Conservation (phyloP, 2,797 vertebrate genomes). For the Coranthus polyacanthus region DNA sequence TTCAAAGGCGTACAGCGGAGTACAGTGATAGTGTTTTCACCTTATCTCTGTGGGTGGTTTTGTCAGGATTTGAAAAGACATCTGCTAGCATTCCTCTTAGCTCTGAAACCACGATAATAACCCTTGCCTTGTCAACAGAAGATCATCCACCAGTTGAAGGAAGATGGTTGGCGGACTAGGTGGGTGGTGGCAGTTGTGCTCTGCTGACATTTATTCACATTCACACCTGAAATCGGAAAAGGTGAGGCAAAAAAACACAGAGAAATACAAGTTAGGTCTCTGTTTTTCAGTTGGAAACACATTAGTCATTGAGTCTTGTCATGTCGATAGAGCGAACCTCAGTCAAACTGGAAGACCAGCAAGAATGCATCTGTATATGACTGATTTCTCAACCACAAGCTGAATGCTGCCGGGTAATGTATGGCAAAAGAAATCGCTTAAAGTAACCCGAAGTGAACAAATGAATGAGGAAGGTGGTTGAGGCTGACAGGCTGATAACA, state of each 20-base stretch:
- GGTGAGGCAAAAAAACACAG: constrained; percentile 15
- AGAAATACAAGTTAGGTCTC: constrained; percentile 20
- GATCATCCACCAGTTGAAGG: constrained; percentile 67
- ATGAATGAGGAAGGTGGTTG: constrained; percentile 7
- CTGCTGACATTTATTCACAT: constrained; percentile 52
- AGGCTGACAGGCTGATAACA: constrained; percentile 45
- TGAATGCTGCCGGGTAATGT: constrained; percentile 12
- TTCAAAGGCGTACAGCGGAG: constrained; percentile 16
- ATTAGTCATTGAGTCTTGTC: constrained; percentile 26
- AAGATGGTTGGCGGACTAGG: constrained; percentile 43
- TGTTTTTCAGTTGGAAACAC: constrained; percentile 10
- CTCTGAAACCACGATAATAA: constrained; percentile 76
- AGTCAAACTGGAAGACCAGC: constrained; percentile 5
- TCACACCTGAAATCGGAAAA: constrained; percentile 56
- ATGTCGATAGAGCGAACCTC: constrained; percentile 19
- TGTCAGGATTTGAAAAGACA: constrained; percentile 60
- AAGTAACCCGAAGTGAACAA: constrained; percentile 35
- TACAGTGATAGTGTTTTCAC: constrained; percentile 32
- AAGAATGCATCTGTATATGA: constrained; percentile 11
- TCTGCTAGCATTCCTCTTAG: constrained; percentile 77
- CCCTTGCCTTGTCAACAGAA: constrained; percentile 75
- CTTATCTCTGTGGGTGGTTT: constrained; percentile 76
- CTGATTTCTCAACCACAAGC: constrained; percentile 28
- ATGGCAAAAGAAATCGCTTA: constrained; percentile 42
- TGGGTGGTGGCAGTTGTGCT: constrained; percentile 53